Evolutionary conservation across 2,113 vertebrate species (phyloP), one percentile per base, ranked within the genome.

Genomic region (Otus sunia): DNA sequence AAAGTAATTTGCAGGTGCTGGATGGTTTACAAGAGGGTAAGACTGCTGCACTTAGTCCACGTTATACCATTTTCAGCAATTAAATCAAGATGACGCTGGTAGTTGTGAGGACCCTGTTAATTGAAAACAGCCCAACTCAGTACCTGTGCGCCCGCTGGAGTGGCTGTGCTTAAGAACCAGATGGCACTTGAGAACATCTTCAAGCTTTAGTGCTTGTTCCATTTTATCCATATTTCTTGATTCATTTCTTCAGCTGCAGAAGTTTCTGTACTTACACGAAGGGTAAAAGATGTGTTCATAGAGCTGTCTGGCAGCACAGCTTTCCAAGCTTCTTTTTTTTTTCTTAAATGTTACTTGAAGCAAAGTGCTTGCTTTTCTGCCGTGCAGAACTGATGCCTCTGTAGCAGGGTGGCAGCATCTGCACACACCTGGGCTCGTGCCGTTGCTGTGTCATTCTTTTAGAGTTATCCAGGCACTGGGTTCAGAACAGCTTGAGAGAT

Each of bases 1-100:
- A 6, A 29, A 64, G 26, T 1, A 11, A 34, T 58, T 2, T 12
- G 9, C 1, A 1, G 56, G n/a, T 3, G 1, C 68, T 6, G 7
- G 12, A 10, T 32, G 63, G 25, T 59, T 82, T 67, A 15, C 2
- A 9, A 20, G 59, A 62, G 37, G 27, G 21, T 39, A 36, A 55
- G 43, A 30, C 6, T 1, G 2, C 39, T 37, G 41, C 19, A 3
- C 41, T 59, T 47, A 36, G 30, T 8, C 80, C 37, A 13, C 0
- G 5, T 68, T 47, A 49, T 7, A 10, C 0, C 1, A 0, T 55
- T 91, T 80, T 37, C 73, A 84, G 76, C 56, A 72, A 10, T 75
- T 43, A 29, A 37, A 47, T 75, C 16, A 45, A 52, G 66, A 21
- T 34, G 26, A 21, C 2, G 18, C 12, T 6, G 15, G 59, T 60